Evolutionary conservation across 2,888 invertebrate genomes (phyloP).

Genomic region (Hemicrepidius hirtus): DNA sequence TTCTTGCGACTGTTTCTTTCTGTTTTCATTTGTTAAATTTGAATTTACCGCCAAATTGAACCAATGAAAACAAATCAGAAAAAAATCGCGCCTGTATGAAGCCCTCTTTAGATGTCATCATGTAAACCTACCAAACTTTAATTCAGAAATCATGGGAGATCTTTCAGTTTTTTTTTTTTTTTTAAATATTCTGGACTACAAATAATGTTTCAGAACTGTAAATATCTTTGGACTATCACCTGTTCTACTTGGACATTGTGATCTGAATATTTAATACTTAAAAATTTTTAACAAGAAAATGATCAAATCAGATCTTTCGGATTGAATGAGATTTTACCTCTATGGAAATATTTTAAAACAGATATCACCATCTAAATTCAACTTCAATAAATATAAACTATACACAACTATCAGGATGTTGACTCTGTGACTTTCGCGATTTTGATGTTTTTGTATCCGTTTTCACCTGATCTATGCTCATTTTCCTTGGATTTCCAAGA

Average conservation of each 20-base stretch:
- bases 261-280: conserved; percentile 11
- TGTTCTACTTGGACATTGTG: conserved; percentile 29
- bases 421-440: conserved; percentile 80
- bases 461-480: conserved; percentile 81
- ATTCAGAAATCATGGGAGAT: no score
- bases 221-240: conserved; percentile 38
- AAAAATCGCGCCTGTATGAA: no score
- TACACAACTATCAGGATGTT: conserved; percentile 78
- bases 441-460: conserved; percentile 72
- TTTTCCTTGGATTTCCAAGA: conserved; percentile 86
- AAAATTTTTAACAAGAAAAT: conserved; percentile 24
- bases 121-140: no score
- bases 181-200: no score
- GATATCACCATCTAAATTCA: conserved; percentile 40
- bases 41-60: no score
- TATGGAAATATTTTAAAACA: conserved; percentile 34
- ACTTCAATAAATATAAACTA: conserved; percentile 49
- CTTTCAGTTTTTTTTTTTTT: background rate
- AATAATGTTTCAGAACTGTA: conserved; percentile 12
- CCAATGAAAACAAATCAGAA: no score
- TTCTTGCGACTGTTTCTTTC: no score
- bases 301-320: conserved; percentile 23
- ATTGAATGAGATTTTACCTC: conserved; percentile 15
- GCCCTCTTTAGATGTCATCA: no score
- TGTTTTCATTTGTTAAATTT: no score